Base-by-base conservation (phyloP, 2,888 invertebrate genomes). In the Epistrophella euchroma region DNA sequence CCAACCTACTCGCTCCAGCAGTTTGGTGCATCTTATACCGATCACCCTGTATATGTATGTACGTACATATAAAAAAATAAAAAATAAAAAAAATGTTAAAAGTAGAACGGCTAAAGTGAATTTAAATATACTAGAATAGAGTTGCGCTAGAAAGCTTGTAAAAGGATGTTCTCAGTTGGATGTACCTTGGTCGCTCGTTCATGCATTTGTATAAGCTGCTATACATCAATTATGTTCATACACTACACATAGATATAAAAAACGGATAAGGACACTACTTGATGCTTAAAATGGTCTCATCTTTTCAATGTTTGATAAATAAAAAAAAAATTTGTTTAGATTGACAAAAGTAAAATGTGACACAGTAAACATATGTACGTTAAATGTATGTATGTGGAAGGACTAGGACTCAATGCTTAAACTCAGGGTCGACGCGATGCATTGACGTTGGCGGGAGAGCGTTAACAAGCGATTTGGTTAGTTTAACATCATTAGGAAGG, bases 391-490 rank as follows among this genome's bases (percentile, higher is more conserved):
- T 52, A 5, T 45, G 66, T 72, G 2, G 4, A 2, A 13, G 28
- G 6, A 28, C 28, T 71, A 68, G 66, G 37, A 58, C 45, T 68
- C 35, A 15, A 58, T 45, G 70, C 47, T 40, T n/a, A 28, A 73
- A 50, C 50, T 76, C 80, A 85, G 73, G 66, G 81, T 70, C 76
- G 70, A 62, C 55, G 19, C 55, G 19, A 50, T 70, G 35, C 62
- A 52, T 35, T 50, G 19, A 72, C 47, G 55, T 55, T 68, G 72
- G 76, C 68, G 72, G 52, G 72, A 64, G 50, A 73, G 81, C 76
- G 72, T 81, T 76, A 85, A 81, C 85, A 81, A 76, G 73, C 72
- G 76, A 81, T 81, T 85, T 85, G 73, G 76, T 81, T 70, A 73
- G 72, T 68, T 81, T 85, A 85, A 85, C 76, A 73, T 85, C 81